Base-by-base conservation (phyloP, 2,888 invertebrate species). In the Erannis defoliaria region DNA sequence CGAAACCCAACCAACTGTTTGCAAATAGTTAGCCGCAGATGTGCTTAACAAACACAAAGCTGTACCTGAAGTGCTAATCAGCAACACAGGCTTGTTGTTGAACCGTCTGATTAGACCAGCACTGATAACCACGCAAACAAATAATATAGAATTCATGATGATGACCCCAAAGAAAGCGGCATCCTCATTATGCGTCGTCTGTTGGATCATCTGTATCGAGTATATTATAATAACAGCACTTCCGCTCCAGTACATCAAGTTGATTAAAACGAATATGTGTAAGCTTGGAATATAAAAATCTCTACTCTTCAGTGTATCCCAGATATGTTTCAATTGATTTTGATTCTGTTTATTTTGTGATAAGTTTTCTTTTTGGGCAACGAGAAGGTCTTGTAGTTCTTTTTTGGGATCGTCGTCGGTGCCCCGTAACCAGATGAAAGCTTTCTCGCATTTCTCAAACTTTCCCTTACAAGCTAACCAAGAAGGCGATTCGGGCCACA, bases 401-500 rank as follows among this genome's bases (percentile, higher is more conserved):
- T 54, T 69, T 42, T 59, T 64, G 0, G 70, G 51, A 16, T 48
- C 29, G 0, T 67, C 61, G 14, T 63, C 69, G 0, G 40, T 66
- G 0, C 75, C 75, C 46, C 75, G 57, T n/a, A 75, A 42, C 48
- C 59, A 64, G 18, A 55, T 31, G 42, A 74, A 75, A 0, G 68
- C 54, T 19, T 55, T 12, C 21, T 71, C 63, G 23, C 75, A 70
- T 51, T 71, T 61, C 1, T 66, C 60, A 33, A 71, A 71, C 14
- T 66, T 43, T 2, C 70, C 71, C 49, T 67, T 74, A 42, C 55
- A 72, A 2, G 75, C 74, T 5, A 73, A 42, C 75, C 75, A 75
- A 1, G 67, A 59, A 5, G 74, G 75, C 0, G 75, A 75, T 31
- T 75, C 73, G 0, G 74, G 74, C 74, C 75, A 74, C 9, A 54